These are phyloP conservation scores for Liparis tanakae DNA, from an alignment of 2,797 vertebrate species.

Conservation along the genomic window DNA sequence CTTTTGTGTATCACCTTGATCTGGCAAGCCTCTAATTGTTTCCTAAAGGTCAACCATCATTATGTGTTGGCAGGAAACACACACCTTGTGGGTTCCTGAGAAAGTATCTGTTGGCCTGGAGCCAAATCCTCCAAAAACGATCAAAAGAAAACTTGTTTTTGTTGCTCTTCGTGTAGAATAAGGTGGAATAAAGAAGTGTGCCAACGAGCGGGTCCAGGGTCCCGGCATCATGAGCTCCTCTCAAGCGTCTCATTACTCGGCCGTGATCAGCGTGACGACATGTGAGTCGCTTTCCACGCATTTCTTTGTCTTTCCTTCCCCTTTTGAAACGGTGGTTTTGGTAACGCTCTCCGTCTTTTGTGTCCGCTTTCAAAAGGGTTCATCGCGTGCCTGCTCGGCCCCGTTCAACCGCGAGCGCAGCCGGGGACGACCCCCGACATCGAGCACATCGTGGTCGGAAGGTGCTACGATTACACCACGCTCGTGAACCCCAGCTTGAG, in stretches of 20 bases:
- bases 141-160: not conserved
- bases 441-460: conserved; percentile 84
- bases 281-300: conserved; percentile 52
- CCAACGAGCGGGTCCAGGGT: conserved; percentile 1
- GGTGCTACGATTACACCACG: conserved; percentile 86
- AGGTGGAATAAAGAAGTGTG: not conserved
- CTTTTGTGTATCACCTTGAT: not conserved
- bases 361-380: conserved; percentile 64
- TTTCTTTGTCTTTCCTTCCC: not conserved
- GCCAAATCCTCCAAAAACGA: not conserved
- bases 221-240: conserved; percentile 5
- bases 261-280: conserved; percentile 12
- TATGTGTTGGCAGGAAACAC: not conserved
- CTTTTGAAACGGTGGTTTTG: conserved; percentile 2
- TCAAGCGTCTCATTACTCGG: conserved; percentile 17
- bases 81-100: not conserved
- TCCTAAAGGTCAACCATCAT: conserved; percentile 5
- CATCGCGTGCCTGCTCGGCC: conserved; percentile 53
- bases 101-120: not conserved
- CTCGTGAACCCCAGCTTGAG: conserved; percentile 69
- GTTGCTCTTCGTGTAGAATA: not conserved
- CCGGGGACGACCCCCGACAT: conserved; percentile 86
- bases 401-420: conserved; percentile 31
- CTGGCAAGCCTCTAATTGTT: not conserved
- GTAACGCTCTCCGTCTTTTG: conserved; percentile 33